A percentile compares a stretch with the other conserved stretches of the same genome.
phyloP scores from a whole-genome alignment of 2,888 invertebrate genomes.

The Lycocerus yunnanus region DNA sequence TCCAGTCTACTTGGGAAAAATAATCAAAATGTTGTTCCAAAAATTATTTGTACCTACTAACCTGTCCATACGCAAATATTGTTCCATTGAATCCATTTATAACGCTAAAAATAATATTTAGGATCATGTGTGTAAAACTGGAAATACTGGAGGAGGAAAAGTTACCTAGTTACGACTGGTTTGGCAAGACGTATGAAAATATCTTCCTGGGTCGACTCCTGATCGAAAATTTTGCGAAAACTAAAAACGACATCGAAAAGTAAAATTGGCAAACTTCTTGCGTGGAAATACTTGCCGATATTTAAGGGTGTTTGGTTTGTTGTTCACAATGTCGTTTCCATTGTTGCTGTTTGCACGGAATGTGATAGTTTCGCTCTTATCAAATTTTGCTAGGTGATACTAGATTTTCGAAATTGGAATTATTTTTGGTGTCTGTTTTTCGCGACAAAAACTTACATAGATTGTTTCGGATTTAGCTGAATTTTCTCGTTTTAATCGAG shows the following conservation, averaged over 20 bases:
- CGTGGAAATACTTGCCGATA: neutral
- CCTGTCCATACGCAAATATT: slow-evolving; percentile 62
- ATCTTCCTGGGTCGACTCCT: neutral
- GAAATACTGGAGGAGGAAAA: neutral
- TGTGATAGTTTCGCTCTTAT: neutral
- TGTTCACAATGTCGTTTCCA: neutral
- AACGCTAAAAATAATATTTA: slow-evolving; percentile 49
- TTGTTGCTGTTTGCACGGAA: neutral
- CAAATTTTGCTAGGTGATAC: neutral
- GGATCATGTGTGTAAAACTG: neutral
- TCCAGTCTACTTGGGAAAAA: slow-evolving; percentile 54
- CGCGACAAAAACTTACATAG: neutral
- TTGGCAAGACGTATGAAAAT: neutral
- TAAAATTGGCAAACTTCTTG: neutral
- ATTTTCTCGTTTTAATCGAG: slow-evolving; percentile 49
- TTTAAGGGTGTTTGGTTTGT: neutral
- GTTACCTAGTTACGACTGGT: neutral
- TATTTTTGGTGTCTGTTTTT: neutral
- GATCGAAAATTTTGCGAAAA: neutral
- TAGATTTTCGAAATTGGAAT: neutral
- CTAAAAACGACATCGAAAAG: neutral
- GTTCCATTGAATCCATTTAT: slow-evolving; percentile 62
- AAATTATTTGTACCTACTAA: slow-evolving; percentile 36
- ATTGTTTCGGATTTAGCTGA: slow-evolving; percentile 13
- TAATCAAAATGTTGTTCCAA: neutral